These are phyloP conservation scores for Acrossocheilus fasciatus DNA, from an alignment of 2,797 vertebrate species.

Conservation along the genomic window DNA sequence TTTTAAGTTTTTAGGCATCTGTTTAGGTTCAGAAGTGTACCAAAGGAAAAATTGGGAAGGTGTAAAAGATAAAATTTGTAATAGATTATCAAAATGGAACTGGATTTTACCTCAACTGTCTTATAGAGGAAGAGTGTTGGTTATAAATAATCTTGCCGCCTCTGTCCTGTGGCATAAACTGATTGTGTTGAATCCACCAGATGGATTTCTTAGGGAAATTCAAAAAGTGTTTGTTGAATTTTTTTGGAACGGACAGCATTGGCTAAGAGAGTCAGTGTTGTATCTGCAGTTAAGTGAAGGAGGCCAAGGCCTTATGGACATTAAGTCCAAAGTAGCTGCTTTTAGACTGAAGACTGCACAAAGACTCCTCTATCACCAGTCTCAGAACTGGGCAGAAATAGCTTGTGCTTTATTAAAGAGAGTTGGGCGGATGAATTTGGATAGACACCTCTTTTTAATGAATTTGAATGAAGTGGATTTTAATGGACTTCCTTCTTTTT, in stretches of 20 bases:
- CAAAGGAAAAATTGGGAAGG: not conserved
- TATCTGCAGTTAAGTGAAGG: not conserved
- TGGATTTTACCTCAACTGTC: not conserved
- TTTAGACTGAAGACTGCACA: constrained; percentile 1
- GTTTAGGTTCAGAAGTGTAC: not conserved
- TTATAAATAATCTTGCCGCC: not conserved
- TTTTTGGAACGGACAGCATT: not conserved
- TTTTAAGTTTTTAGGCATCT: not conserved
- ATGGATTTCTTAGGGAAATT: not conserved
- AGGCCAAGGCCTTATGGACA: not conserved
- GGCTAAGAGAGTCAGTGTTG: not conserved
- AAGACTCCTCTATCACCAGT: not conserved
- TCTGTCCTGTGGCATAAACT: not conserved
- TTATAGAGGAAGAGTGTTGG: not conserved
- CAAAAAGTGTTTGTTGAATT: not conserved
- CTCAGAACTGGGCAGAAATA: not conserved
- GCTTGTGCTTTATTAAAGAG: not conserved
- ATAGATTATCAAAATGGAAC: not conserved
- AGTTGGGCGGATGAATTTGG: not conserved
- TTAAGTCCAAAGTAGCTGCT: not conserved
- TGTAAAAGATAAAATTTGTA: not conserved
- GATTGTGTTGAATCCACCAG: not conserved
- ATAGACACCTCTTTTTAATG: not conserved
- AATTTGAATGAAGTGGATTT: not conserved
- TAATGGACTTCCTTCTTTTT: not conserved